These are phyloP conservation scores for Halocaridina rubra DNA, from an alignment of 2,888 invertebrate genomes.

Conservation along the genomic window DNA sequence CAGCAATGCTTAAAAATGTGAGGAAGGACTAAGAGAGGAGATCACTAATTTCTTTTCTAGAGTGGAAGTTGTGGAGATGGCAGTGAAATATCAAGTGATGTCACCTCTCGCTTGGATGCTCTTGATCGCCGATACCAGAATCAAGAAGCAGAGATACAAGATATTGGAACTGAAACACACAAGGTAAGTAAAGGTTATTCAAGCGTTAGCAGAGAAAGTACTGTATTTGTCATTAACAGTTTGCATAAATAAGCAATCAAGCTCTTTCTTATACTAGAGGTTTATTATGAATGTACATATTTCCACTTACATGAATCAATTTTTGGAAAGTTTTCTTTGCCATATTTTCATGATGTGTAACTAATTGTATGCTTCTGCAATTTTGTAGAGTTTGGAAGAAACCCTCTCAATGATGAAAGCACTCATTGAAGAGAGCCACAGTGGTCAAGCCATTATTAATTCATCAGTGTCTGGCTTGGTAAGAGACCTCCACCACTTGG, in stretches of 20 bases:
- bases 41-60: not conserved
- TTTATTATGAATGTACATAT: no score
- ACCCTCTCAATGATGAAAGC: slow-evolving; percentile 33
- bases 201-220: no score
- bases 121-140: slow-evolving; percentile 23
- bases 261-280: no score
- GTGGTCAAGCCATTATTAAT: slow-evolving; percentile 22
- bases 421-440: slow-evolving; percentile 38
- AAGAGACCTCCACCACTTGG: slow-evolving; percentile 23
- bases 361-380: no score
- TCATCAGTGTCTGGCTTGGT: slow-evolving; percentile 32
- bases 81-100: slow-evolving; percentile 2
- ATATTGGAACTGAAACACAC: slow-evolving; percentile 15
- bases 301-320: no score
- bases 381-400: slow-evolving; percentile 48
- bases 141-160: slow-evolving; percentile 41
- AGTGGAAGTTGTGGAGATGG: not conserved
- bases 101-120: slow-evolving; percentile 36
- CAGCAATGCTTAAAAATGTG: not conserved
- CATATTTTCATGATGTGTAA: no score
- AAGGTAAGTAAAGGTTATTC: slow-evolving; percentile 31
- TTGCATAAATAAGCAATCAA: no score
- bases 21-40: not conserved
- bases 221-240: no score
- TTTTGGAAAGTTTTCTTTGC: no score